A percentile compares a stretch with the other conserved stretches of the same genome.
Conservation (phyloP, 2,797 vertebrate genomes). For the Neosilurus mollespiculum region DNA sequence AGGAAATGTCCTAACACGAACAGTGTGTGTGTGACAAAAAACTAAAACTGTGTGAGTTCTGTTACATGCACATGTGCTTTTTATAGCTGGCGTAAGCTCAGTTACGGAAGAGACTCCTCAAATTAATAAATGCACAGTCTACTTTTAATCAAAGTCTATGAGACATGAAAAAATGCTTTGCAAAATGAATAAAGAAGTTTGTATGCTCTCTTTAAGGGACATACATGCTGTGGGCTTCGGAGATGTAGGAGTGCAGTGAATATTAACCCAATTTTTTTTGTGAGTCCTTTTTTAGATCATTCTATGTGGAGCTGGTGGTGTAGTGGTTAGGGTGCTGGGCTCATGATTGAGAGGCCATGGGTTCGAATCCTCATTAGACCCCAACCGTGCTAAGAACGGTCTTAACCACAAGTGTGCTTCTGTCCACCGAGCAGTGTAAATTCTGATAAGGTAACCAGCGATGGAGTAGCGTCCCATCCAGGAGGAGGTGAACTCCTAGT, state of each 20-base stretch:
- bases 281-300: background rate
- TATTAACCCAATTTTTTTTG: background rate
- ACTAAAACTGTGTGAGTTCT: background rate
- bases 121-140: background rate
- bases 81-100: background rate
- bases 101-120: background rate
- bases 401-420: too few relatives aligned
- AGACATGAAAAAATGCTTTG: background rate
- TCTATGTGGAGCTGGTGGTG: too few relatives aligned
- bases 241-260: background rate
- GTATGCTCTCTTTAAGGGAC: background rate
- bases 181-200: background rate
- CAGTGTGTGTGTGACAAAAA: constrained; percentile 2
- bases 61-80: background rate
- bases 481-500: too few relatives aligned
- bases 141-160: background rate
- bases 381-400: too few relatives aligned
- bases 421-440: too few relatives aligned
- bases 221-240: too few relatives aligned
- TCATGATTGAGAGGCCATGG: too few relatives aligned
- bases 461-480: too few relatives aligned
- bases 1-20: background rate
- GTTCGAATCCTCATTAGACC: too few relatives aligned
- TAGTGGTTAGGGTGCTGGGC: too few relatives aligned
- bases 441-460: too few relatives aligned